A percentile compares a stretch with the other conserved stretches of the same genome.
phyloP scores from a whole-genome alignment of 2,797 vertebrate genomes.

The Enteromius paludinosus region DNA sequence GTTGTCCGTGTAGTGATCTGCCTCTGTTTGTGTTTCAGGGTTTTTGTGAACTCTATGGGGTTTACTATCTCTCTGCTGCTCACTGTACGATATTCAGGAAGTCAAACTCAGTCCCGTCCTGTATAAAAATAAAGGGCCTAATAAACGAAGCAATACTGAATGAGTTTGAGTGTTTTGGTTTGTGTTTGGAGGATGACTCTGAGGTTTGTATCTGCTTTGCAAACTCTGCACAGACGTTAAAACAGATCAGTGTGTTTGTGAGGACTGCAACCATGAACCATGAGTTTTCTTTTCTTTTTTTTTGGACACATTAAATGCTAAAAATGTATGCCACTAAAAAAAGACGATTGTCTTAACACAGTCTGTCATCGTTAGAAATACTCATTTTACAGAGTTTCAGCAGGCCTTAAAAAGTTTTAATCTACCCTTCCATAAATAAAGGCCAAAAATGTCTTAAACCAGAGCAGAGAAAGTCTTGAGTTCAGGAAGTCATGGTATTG shows the following conservation, averaged over 20 bases:
- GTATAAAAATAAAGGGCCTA: constrained; percentile 75
- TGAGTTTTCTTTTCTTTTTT: no score
- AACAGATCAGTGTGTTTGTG: neutral
- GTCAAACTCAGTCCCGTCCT: constrained; percentile 70
- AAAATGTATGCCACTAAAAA: neutral
- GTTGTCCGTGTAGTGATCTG: neutral
- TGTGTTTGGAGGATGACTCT: neutral
- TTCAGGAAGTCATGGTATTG: no score
- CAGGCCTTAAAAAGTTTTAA: neutral
- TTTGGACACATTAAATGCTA: neutral
- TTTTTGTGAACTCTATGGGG: constrained; percentile 60
- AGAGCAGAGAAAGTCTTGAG: no score
- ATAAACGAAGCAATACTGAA: constrained; percentile 74
- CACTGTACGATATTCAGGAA: constrained; percentile 71
- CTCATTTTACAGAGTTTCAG: neutral
- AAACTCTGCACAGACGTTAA: no score
- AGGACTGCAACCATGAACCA: neutral
- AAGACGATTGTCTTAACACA: neutral
- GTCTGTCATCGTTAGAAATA: neutral
- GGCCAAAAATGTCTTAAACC: no score
- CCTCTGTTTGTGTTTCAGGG: constrained; percentile 62
- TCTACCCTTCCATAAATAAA: neutral
- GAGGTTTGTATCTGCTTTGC: neutral
- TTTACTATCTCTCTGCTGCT: constrained; percentile 62
- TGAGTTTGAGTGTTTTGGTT: neutral